Base-by-base conservation (phyloP, 2,797 vertebrate genomes). In the Molossus molossus region DNA sequence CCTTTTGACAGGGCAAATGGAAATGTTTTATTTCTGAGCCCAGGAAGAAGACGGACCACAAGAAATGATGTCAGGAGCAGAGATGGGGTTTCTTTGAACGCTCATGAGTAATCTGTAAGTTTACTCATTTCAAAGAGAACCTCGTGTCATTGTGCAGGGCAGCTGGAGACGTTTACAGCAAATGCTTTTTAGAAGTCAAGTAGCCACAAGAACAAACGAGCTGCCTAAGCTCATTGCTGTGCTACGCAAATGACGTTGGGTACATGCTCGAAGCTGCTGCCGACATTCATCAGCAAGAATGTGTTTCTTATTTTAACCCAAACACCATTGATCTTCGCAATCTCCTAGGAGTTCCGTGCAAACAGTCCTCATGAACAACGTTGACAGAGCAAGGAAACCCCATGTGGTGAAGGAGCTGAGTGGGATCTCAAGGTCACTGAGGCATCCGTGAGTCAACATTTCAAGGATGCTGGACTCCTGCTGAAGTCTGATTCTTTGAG, bases 11-110 rank as follows among this genome's bases (percentile, higher is more conserved):
- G 76, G 40, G 92, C 72, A n/a, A 90, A 90, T 18, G 33, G 29
- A 50, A 88, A 91, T 58, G 12, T 88, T 96, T 97, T 77, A 83
- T 95, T 96, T 94, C 93, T 83, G 48, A 95, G 48, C 29, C 62
- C 40, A 40, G 62, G 50, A 96, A 96, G 33, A 72, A 94, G 40
- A 83, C 77, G 50, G 67, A 65, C 48, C 70, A 91, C 3, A 87
- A 77, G 75, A 94, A 90, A 87, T 9, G 27, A 57, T 84, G 75
- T 73, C 65, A 90, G 25, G 15, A 76, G 69, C 64, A 90, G 55
- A 96, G 65, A 17, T 27, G 7, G 65, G 12, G n/a, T 67, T 91
- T 91, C 76, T 93, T 72, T 94, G 57, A 96, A 90, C 93, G 33
- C 45, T 50, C 64, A 48, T 60, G 33, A 83, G 60, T 89, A 64